A percentile compares a stretch with the other conserved stretches of the same genome.
Conservation (phyloP, 2,797 vertebrate species). For the Psittacula derbiana region DNA sequence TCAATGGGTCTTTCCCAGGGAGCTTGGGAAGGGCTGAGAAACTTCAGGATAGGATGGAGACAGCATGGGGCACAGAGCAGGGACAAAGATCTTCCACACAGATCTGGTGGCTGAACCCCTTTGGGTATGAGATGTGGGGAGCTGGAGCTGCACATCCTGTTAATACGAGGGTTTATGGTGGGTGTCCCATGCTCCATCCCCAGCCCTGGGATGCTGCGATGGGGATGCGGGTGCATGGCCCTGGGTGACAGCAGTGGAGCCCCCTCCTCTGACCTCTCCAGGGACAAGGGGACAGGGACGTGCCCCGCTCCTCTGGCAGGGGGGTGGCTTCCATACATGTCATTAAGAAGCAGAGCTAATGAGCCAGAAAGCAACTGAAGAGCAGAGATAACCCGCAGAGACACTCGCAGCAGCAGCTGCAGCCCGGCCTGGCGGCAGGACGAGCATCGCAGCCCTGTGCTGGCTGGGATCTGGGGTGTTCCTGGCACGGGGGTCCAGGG, state of each 20-base stretch:
- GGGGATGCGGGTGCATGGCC: neutral
- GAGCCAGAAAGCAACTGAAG: neutral
- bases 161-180: neutral
- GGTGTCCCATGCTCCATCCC: neutral
- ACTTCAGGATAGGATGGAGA: neutral
- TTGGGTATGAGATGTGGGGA: accelerated
- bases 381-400: neutral
- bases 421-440: neutral
- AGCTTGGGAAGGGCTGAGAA: neutral
- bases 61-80: accelerated
- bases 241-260: neutral
- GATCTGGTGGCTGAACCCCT: neutral
- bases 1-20: neutral
- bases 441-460: accelerated
- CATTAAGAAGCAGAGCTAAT: slow-evolving; percentile 22
- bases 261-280: accelerated
- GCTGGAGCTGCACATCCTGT: accelerated
- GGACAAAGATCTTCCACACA: neutral
- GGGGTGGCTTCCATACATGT: neutral
- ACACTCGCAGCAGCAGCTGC: neutral
- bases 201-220: accelerated
- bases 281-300: accelerated
- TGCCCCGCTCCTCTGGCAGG: neutral
- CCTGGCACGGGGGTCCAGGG: accelerated
- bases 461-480: accelerated